These are phyloP conservation scores for Lottia gigantea DNA, from an alignment of 2,888 invertebrate species.

Conservation along the genomic window DNA sequence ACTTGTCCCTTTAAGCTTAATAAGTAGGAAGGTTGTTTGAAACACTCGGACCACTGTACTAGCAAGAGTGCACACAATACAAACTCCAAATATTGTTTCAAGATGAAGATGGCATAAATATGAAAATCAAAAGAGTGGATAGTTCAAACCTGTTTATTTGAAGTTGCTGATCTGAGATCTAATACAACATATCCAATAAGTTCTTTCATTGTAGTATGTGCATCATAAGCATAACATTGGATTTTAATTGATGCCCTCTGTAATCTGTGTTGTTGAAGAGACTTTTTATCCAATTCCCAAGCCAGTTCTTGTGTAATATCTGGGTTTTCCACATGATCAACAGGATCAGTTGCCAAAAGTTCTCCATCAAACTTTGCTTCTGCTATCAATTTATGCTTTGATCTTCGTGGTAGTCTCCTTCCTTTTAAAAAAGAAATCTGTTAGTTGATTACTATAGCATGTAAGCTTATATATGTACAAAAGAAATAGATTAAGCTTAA, in stretches of 20 bases:
- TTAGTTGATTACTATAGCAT: too few species aligned
- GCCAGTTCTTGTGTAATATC: conserved; percentile 69
- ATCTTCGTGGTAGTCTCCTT: conserved; percentile 66
- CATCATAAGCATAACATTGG: conserved; percentile 67
- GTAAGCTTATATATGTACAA: too few species aligned
- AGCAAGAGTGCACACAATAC: too few species aligned
- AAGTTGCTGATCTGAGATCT: conserved; percentile 67
- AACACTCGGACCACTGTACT: too few species aligned
- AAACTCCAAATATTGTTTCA: too few species aligned
- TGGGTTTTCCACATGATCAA: conserved; percentile 65
- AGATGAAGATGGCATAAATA: too few species aligned
- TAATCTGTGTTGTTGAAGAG: conserved; percentile 67
- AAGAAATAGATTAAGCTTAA: too few species aligned
- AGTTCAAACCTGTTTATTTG: conserved; percentile 54
- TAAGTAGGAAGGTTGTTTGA: too few species aligned
- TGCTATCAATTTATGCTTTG: conserved; percentile 62
- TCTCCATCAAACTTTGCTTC: conserved; percentile 70
- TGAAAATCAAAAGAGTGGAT: not conserved
- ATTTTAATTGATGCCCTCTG: conserved; percentile 69
- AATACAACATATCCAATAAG: conserved; percentile 68
- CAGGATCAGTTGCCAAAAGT: conserved; percentile 67
- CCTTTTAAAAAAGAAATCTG: conserved; percentile 53
- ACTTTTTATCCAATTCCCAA: conserved; percentile 69
- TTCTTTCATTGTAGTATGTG: conserved; percentile 61
- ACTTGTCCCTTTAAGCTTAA: too few species aligned